Evolutionary conservation across 2,113 vertebrate species (phyloP).

Genomic region (Mustela lutreola): DNA sequence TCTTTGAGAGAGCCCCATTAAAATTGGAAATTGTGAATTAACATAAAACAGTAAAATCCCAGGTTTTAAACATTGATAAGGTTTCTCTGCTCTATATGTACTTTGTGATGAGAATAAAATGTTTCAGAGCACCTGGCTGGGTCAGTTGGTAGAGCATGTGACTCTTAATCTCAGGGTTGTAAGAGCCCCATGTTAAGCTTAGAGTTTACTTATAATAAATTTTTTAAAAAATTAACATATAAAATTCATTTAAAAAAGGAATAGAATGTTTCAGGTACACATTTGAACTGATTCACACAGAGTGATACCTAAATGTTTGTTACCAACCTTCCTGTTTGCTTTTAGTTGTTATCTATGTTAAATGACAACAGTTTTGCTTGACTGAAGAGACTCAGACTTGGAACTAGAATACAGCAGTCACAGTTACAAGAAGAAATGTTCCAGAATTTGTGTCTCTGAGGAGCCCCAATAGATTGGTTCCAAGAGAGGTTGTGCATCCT

Average conservation of each 20-base stretch:
- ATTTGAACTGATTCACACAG: neutral
- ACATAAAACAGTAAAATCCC: neutral
- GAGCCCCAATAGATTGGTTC: neutral
- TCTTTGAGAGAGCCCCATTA: neutral
- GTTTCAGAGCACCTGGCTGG: neutral
- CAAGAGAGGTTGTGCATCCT: rapidly evolving
- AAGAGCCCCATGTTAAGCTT: neutral
- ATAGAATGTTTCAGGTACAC: neutral
- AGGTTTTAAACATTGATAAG: neutral
- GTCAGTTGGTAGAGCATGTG: neutral
- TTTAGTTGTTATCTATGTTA: neutral
- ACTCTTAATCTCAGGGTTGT: neutral
- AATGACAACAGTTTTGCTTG: neutral
- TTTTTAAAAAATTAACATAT: neutral
- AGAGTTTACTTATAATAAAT: neutral
- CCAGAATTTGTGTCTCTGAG: neutral
- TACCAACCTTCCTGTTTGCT: neutral
- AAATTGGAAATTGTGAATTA: neutral
- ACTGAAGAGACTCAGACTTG: neutral
- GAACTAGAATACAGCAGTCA: neutral
- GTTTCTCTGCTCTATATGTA: neutral
- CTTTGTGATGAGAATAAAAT: neutral
- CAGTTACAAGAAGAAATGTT: neutral
- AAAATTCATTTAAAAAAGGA: neutral
- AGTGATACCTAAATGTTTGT: neutral